These are phyloP conservation scores for Ophthalmolycus amberensis DNA, from an alignment of 2,113 vertebrate species.

Conservation along the genomic window DNA sequence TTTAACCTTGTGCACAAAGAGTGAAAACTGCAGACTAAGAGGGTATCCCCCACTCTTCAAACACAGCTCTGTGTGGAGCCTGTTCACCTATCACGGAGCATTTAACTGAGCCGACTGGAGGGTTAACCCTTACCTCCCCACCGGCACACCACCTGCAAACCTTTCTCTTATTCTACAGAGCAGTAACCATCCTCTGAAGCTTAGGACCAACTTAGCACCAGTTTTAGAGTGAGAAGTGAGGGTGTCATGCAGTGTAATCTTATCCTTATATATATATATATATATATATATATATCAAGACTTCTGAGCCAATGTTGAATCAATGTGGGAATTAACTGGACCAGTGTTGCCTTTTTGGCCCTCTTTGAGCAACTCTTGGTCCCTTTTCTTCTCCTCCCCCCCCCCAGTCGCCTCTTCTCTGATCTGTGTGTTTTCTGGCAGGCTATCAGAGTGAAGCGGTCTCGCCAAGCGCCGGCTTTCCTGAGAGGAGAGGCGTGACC, in stretches of 20 bases:
- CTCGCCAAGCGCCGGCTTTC: slow-evolving; percentile 68
- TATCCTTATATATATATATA: too few species aligned
- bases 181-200: not conserved
- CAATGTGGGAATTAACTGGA: slow-evolving; percentile 42
- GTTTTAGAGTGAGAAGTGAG: not conserved
- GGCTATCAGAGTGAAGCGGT: slow-evolving; percentile 64
- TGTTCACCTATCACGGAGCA: slow-evolving; percentile 55
- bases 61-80: slow-evolving; percentile 48
- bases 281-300: not conserved
- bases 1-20: slow-evolving; percentile 28
- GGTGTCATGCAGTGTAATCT: not conserved
- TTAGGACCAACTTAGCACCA: not conserved
- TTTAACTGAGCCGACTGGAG: slow-evolving; percentile 24
- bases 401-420: slow-evolving; percentile 50
- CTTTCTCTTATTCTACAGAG: not conserved
- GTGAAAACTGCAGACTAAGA: slow-evolving; percentile 58
- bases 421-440: slow-evolving; percentile 77
- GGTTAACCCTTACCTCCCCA: slow-evolving; percentile 68
- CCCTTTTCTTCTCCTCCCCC: slow-evolving; percentile 25
- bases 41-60: slow-evolving; percentile 60
- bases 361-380: slow-evolving; percentile 34
- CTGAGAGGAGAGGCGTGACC: slow-evolving; percentile 66
- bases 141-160: slow-evolving; percentile 20
- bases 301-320: not conserved
- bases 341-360: slow-evolving; percentile 29